Evolutionary conservation across 2,888 invertebrate species (phyloP).

Genomic region (Magallana nippona): DNA sequence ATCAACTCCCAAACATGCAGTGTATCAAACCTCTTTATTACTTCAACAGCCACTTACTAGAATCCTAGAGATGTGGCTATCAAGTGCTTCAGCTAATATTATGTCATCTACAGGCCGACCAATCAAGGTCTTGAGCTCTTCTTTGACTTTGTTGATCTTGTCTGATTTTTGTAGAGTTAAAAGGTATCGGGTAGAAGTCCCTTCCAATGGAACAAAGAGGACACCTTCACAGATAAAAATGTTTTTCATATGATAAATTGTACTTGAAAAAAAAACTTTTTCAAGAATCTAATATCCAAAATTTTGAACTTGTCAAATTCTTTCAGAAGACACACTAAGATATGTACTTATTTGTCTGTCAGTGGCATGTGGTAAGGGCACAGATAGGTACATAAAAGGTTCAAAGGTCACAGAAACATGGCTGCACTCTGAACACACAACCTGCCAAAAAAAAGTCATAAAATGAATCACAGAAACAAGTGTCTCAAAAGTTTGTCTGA

Average conservation of each 20-base stretch:
- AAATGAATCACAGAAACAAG: neutral
- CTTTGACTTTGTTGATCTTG: constrained; percentile 82
- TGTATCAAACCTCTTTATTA: neutral
- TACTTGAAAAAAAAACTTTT: too few relatives aligned
- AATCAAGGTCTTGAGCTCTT: constrained; percentile 81
- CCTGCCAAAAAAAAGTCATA: constrained; percentile 79
- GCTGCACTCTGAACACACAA: constrained; percentile 84
- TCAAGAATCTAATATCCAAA: too few relatives aligned
- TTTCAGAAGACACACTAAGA: neutral
- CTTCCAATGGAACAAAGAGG: constrained; percentile 82
- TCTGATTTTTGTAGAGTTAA: constrained; percentile 84
- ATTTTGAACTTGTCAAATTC: too few relatives aligned
- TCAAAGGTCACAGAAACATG: constrained; percentile 85
- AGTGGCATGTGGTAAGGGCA: constrained; percentile 85
- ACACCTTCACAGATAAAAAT: constrained; percentile 79
- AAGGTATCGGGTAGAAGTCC: constrained; percentile 81
- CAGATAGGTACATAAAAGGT: constrained; percentile 86
- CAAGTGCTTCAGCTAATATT: constrained; percentile 83
- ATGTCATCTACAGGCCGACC: constrained; percentile 78
- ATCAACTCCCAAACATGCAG: too few relatives aligned
- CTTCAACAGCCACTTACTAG: constrained; percentile 80
- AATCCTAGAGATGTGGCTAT: constrained; percentile 83
- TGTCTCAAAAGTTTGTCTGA: neutral
- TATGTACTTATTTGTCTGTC: constrained; percentile 83
- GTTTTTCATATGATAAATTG: too few relatives aligned